These are phyloP conservation scores for Vulpes lagopus DNA, from an alignment of 2,113 vertebrate species.

Conservation along the genomic window DNA sequence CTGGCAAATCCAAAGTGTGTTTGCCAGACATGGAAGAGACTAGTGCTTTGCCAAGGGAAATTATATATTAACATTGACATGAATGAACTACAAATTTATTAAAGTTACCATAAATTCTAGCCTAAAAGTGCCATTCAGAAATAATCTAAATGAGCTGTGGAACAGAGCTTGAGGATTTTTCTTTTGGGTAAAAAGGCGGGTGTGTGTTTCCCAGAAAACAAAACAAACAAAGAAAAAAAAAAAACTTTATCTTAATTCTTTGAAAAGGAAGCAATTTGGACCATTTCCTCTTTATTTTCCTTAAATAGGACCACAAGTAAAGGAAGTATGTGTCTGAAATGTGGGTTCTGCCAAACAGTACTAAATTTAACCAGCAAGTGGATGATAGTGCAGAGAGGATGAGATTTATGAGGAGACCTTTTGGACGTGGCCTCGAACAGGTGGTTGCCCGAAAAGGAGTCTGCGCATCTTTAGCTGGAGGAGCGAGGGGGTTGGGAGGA, in stretches of 20 bases:
- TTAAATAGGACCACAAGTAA: neutral
- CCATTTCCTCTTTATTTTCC: neutral
- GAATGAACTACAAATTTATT: neutral
- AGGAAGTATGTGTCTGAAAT: neutral
- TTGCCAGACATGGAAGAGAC: neutral
- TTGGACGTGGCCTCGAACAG: neutral
- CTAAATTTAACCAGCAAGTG: slow-evolving; percentile 43
- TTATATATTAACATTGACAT: neutral
- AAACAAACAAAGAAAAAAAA: neutral
- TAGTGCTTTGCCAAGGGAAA: slow-evolving; percentile 2
- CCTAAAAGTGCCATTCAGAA: neutral
- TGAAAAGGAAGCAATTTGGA: neutral
- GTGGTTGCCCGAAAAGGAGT: neutral
- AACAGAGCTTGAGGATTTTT: neutral
- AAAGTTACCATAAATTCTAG: slow-evolving; percentile 12
- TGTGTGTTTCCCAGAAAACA: neutral
- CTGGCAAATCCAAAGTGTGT: neutral
- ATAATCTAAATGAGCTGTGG: neutral
- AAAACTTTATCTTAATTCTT: neutral
- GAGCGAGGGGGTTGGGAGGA: neutral
- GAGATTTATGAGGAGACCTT: neutral
- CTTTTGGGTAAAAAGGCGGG: neutral
- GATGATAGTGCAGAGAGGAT: neutral
- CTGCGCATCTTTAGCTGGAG: neutral
- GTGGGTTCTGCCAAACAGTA: neutral